These are phyloP conservation scores for Rhinophrynus dorsalis DNA, from an alignment of 2,797 vertebrate species.

Conservation along the genomic window DNA sequence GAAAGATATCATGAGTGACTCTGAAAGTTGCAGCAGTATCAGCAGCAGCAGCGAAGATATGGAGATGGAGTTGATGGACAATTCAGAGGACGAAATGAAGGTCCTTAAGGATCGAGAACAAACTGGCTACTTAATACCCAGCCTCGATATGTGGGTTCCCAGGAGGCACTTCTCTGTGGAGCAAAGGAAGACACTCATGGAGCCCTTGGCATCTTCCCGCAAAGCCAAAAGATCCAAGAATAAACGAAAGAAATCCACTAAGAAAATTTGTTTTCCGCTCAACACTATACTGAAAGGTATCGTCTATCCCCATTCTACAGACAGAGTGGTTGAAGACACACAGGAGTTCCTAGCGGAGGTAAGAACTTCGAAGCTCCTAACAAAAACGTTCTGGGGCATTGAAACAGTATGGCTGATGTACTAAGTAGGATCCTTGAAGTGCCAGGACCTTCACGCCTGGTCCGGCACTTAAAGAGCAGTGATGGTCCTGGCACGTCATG, in stretches of 20 bases:
- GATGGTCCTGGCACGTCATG: no score
- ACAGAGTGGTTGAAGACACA: background rate
- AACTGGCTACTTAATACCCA: constrained; percentile 51
- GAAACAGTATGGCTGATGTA: no score
- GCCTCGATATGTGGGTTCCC: constrained; percentile 79
- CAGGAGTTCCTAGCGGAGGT: constrained; percentile 51
- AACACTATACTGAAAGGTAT: constrained; percentile 31
- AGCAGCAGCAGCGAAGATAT: constrained; percentile 28
- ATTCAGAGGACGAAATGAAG: constrained; percentile 1
- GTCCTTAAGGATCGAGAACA: background rate
- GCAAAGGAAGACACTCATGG: fast-evolving
- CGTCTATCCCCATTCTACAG: fast-evolving
- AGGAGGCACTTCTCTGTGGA: background rate
- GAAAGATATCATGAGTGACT: background rate
- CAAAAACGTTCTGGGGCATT: no score
- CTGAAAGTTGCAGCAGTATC: background rate
- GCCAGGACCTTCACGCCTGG: no score
- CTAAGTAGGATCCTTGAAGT: no score
- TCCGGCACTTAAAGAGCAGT: no score
- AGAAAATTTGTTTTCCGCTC: fast-evolving
- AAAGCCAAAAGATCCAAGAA: background rate
- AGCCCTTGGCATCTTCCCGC: background rate
- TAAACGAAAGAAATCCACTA: background rate
- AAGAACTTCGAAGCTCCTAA: background rate
- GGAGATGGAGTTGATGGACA: constrained; percentile 51